Evolutionary conservation across 2,888 invertebrate species (phyloP).

Genomic region (Gnatocerus cornutus): DNA sequence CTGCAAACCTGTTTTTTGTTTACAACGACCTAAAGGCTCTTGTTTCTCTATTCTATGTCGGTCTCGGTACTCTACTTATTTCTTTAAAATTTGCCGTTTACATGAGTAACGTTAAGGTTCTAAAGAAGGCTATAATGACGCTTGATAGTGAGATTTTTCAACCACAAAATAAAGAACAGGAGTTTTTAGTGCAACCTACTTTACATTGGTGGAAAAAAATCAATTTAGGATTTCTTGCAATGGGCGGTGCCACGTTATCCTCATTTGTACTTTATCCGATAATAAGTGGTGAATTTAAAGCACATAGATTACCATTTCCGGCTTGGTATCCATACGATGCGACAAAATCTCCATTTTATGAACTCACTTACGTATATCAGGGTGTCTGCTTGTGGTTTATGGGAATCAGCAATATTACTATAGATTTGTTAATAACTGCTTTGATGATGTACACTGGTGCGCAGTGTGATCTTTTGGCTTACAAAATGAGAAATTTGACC

Average conservation of each 20-base stretch:
- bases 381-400: constrained; percentile 23
- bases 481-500: constrained; percentile 7
- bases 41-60: background rate
- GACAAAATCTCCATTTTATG: constrained; percentile 28
- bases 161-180: background rate
- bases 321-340: constrained; percentile 45
- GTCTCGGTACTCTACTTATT: background rate
- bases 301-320: constrained; percentile 14
- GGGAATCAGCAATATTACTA: constrained; percentile 20
- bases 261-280: constrained; percentile 1
- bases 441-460: constrained; percentile 22
- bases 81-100: background rate
- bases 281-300: background rate
- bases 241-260: background rate
- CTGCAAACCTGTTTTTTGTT: constrained; percentile 8
- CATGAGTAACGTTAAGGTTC: background rate
- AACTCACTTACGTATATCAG: constrained; percentile 43
- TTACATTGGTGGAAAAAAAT: background rate
- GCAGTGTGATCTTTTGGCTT: constrained; percentile 19
- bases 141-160: constrained; percentile 6
- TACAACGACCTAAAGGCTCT: constrained; percentile 5
- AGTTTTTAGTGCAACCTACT: background rate
- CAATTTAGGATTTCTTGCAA: background rate
- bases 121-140: background rate
- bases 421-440: constrained; percentile 41